Base-by-base conservation (phyloP, 37 sponge, comb jelly and placozoan species). In the Aphrocallistes beatrix region DNA sequence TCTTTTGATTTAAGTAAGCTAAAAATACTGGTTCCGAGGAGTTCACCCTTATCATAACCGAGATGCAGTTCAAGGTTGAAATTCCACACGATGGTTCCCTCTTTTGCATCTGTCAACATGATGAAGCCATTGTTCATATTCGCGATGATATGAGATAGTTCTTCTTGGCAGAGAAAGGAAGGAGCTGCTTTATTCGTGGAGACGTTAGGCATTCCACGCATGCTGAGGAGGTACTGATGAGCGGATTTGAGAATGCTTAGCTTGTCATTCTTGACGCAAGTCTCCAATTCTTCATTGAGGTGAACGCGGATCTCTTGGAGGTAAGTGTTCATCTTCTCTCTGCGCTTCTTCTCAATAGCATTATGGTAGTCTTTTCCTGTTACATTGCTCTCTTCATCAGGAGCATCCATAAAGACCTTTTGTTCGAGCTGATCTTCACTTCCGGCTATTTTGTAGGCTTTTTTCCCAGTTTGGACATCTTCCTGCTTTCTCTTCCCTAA, bases 91-190 rank as follows among this genome's bases (percentile, higher is more conserved):
- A 60, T 60, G 8, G 75, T 60, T 6, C 75, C 75, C 34, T 60
- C 75, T 19, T 19, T 13, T 3, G 75, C 75, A 1, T 60, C 75
- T 13, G 75, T 60, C 75, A 60, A 19, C 75, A 60, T 60, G 75
- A 60, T 60, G 75, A 60, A 60, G 75, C 75, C 75, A 13, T 30
- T 25, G 25, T 60, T 60, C 75, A 60, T 60, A 25, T 60, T 60
- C 28, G 75, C 10, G 75, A 60, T 60, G 10, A 60, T 60, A 3
- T 60, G 8, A 6, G 25, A 25, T 19, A 60, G 25, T 60, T 60
- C 75, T 19, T 60, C 75, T 13, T 60, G 32, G 21, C 10, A 60
- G 75, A 60, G 75, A 30, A 60, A 60, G 34, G 75, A 60, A 60
- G 75, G 75, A 13, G 1, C 10, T 3, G 6, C 21, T 13, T 25